A percentile compares a stretch with the other conserved stretches of the same genome.
phyloP scores from a whole-genome alignment of 2,797 vertebrate genomes.

The Sebastes flavidus region DNA sequence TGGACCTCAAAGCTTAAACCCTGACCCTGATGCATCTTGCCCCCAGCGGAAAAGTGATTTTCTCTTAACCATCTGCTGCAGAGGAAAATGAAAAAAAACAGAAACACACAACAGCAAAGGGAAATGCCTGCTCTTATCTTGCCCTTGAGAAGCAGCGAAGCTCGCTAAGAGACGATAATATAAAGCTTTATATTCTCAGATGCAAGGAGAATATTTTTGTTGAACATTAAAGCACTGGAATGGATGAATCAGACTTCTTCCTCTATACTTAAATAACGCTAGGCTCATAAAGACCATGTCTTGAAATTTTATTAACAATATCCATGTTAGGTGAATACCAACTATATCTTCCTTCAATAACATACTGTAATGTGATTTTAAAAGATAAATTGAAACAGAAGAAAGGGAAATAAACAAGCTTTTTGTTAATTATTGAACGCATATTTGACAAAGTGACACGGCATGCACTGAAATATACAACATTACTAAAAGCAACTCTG shows the following conservation, averaged over 20 bases:
- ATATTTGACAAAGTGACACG: conserved; percentile 18
- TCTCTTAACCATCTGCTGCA: conserved; percentile 77
- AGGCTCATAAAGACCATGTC: neutral
- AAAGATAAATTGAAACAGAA: conserved; percentile 1
- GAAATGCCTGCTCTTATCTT: conserved; percentile 67
- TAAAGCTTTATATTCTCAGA: conserved; percentile 44
- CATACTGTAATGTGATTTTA: neutral
- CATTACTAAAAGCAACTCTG: conserved; percentile 15
- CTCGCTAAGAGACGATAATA: conserved; percentile 46
- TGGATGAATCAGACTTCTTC: neutral
- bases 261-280: neutral
- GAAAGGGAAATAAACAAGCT: conserved; percentile 7
- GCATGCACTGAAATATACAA: conserved; percentile 7
- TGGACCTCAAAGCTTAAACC: conserved; percentile 75
- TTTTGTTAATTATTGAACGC: conserved; percentile 25
- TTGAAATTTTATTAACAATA: neutral
- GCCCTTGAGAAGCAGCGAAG: conserved; percentile 66
- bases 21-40: conserved; percentile 67
- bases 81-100: conserved; percentile 20
- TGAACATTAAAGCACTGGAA: conserved; percentile 13
- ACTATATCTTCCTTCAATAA: neutral
- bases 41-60: conserved; percentile 71
- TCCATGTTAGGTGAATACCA: neutral
- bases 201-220: conserved; percentile 27
- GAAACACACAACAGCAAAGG: conserved; percentile 36